Evolutionary conservation across 1,140 invertebrate species (phyloP).

Genomic region (Caenorhabditis inopinata): DNA sequence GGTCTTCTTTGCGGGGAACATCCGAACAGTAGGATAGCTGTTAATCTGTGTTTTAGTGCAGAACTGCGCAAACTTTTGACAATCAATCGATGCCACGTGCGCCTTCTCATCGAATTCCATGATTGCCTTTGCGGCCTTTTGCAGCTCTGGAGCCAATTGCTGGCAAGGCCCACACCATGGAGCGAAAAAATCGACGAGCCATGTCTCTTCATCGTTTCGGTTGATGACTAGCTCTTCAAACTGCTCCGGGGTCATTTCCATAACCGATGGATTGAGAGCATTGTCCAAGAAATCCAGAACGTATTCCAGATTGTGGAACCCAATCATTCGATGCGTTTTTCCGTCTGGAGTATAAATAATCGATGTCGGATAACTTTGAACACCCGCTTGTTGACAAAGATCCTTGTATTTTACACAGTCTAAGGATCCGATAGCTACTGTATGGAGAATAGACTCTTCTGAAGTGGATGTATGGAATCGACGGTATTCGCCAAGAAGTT

Average conservation of each 20-base stretch:
- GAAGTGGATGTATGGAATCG: slow-evolving; percentile 66
- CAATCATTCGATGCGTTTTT: slow-evolving; percentile 70
- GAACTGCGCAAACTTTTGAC: slow-evolving; percentile 59
- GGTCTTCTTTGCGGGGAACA: slow-evolving; percentile 7
- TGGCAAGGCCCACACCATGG: slow-evolving; percentile 76
- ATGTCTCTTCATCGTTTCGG: slow-evolving; percentile 69
- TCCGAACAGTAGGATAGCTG: slow-evolving; percentile 11
- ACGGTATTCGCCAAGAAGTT: slow-evolving; percentile 75
- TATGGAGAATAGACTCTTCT: slow-evolving; percentile 68
- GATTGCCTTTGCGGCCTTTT: slow-evolving; percentile 51
- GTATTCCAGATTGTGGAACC: slow-evolving; percentile 71
- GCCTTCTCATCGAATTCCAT: slow-evolving; percentile 65
- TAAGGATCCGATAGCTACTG: slow-evolving; percentile 73
- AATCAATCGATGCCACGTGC: slow-evolving; percentile 75
- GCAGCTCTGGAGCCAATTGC: slow-evolving; percentile 67
- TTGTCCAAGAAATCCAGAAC: slow-evolving; percentile 76
- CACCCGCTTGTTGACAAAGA: slow-evolving; percentile 67
- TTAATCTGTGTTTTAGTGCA: slow-evolving; percentile 19
- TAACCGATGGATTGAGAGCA: slow-evolving; percentile 71
- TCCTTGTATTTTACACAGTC: slow-evolving; percentile 69
- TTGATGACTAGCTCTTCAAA: slow-evolving; percentile 71
- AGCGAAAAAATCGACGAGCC: slow-evolving; percentile 75
- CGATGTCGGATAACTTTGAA: slow-evolving; percentile 74
- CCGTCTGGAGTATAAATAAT: slow-evolving; percentile 73
- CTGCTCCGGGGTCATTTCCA: slow-evolving; percentile 69